phyloP scores from a whole-genome alignment of 1,140 invertebrate species.

The Eciton burchellii region DNA sequence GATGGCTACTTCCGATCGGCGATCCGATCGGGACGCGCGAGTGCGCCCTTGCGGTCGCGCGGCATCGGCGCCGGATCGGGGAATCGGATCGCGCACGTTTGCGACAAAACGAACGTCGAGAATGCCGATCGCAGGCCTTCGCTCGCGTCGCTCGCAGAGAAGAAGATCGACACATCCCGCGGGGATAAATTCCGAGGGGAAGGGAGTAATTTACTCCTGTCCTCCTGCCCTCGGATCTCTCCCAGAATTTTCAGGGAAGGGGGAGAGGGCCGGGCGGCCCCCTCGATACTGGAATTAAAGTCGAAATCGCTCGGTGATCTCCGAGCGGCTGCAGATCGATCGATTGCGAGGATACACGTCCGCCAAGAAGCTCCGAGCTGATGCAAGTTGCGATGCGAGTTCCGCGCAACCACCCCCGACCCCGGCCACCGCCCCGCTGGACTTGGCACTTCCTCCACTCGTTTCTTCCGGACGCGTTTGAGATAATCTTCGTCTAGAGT shows the following conservation, averaged over 20 bases:
- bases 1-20: too few relatives aligned
- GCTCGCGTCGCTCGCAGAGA: background rate
- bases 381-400: constrained; percentile 49
- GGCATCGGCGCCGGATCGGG: constrained; percentile 16
- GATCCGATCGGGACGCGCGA: constrained; percentile 8
- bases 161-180: background rate
- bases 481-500: constrained; percentile 50
- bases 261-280: background rate
- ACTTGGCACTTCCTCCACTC: constrained; percentile 39
- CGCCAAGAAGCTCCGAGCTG: constrained; percentile 49
- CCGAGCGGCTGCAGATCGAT: constrained; percentile 25
- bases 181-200: background rate
- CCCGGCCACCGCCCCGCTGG: background rate
- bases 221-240: background rate
- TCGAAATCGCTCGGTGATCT: background rate
- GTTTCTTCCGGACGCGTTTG: constrained; percentile 20
- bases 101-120: background rate
- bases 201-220: background rate
- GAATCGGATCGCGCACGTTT: background rate
- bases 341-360: constrained; percentile 7
- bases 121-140: background rate
- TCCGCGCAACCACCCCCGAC: background rate
- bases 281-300: background rate
- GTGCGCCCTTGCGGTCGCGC: constrained; percentile 10
- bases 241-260: background rate